Percentiles rank a stretch among this genome's conserved stretches.
Evolutionary conservation across 2,797 vertebrate genomes (phyloP).

Genomic region (Ptychadena robeensis): DNA sequence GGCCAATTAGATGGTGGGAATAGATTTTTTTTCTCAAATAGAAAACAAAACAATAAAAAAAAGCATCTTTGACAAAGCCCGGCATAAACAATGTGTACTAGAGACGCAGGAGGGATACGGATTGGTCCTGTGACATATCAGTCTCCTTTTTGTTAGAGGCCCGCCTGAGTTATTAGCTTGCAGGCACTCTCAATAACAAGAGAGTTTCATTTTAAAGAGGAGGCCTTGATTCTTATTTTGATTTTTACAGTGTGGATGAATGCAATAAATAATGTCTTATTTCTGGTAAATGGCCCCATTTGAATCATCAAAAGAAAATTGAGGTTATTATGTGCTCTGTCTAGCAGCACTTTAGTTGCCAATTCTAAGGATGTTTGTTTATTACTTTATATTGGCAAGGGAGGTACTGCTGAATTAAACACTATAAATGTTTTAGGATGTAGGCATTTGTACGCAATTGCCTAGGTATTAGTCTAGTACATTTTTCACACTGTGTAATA

Average conservation of each 20-base stretch:
- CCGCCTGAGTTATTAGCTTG: constrained; percentile 57
- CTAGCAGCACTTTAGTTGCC: constrained; percentile 59
- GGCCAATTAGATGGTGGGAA: constrained; percentile 52
- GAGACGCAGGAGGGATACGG: constrained; percentile 24
- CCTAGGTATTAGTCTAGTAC: constrained; percentile 50
- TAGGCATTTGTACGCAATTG: constrained; percentile 51
- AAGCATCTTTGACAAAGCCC: constrained; percentile 18
- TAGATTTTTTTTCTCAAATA: constrained; percentile 19
- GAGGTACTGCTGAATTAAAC: constrained; percentile 58
- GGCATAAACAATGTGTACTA: constrained; percentile 46
- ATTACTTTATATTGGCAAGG: constrained; percentile 58
- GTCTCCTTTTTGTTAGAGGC: constrained; percentile 47
- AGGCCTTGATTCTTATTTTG: constrained; percentile 60
- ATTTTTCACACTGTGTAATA: constrained; percentile 52
- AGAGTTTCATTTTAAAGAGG: constrained; percentile 58
- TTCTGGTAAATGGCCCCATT: constrained; percentile 56
- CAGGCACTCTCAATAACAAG: constrained; percentile 58
- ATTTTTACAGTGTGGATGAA: constrained; percentile 57
- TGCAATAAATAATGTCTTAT: constrained; percentile 62
- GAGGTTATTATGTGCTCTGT: constrained; percentile 60
- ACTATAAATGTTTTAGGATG: constrained; percentile 59
- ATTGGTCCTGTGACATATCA: constrained; percentile 51
- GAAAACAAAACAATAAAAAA: constrained; percentile 21
- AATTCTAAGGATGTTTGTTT: constrained; percentile 60
- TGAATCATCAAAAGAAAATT: constrained; percentile 62